Evolutionary conservation across 2,797 vertebrate genomes (phyloP).

Genomic region (Silurus lanzhouensis): DNA sequence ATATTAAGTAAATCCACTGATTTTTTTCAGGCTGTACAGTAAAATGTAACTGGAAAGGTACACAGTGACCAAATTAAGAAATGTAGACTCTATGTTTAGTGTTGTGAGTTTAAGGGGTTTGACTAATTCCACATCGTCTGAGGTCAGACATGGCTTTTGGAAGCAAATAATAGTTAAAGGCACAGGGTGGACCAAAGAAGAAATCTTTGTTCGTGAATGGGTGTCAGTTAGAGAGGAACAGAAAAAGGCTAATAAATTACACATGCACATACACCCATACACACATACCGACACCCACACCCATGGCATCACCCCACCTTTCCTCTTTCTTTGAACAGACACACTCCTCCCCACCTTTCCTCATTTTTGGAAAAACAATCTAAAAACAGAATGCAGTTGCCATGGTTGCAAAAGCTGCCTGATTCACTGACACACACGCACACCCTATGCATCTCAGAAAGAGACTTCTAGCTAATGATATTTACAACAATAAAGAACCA

Average conservation of each 20-base stretch:
- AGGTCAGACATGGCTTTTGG: constrained; percentile 34
- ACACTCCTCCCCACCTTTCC: constrained; percentile 49
- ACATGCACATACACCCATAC: constrained; percentile 1
- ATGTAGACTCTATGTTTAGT: background rate
- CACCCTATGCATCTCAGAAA: constrained; percentile 20
- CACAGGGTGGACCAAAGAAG: constrained; percentile 6
- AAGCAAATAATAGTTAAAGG: constrained; percentile 35
- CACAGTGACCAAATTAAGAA: background rate
- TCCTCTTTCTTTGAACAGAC: constrained; percentile 17
- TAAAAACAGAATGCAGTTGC: constrained; percentile 51
- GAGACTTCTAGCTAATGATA: background rate
- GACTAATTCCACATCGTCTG: constrained; percentile 14
- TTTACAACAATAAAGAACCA: background rate
- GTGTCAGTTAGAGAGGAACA: constrained; percentile 36
- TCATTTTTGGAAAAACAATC: constrained; percentile 49
- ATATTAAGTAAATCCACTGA: background rate
- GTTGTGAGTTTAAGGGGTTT: background rate
- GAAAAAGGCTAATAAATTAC: constrained; percentile 37
- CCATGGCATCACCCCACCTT: constrained; percentile 20
- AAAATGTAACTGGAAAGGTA: background rate
- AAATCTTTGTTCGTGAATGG: constrained; percentile 42
- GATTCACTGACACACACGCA: constrained; percentile 34
- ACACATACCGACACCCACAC: constrained; percentile 31
- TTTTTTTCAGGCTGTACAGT: background rate
- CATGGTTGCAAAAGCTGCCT: constrained; percentile 29